Base-by-base conservation (phyloP, 2,113 vertebrate species). In the Festucalex cinctus region DNA sequence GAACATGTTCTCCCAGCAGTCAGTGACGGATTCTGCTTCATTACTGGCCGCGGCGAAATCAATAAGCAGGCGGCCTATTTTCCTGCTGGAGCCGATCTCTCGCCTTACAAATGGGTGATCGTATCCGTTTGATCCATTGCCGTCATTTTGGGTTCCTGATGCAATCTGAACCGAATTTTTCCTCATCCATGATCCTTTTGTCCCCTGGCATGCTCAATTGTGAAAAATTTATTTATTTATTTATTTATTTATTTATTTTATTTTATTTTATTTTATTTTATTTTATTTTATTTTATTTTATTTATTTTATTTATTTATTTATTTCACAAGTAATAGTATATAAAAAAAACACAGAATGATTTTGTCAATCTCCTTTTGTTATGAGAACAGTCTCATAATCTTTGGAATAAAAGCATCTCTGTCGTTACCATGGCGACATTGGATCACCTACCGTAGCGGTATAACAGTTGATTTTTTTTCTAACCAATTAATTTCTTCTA, bases 21-120 rank as follows among this genome's bases (percentile, higher is more conserved):
- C 80, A 66, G 69, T 85, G 82, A 88, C 88, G 81, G 82, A 89
- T 83, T 82, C 62, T 28, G 70, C 63, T 9, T 79, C 81, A 78
- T 86, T 83, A 87, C 59, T 73, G 64, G 59, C 54, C 2, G 35
- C 77, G 44, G 74, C 60, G 58, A 68, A 81, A 89, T 89, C 84
- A 82, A 83, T 87, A 70, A 68, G 61, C 68, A 80, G 62, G 76
- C 62, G 54, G 79, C 70, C 71, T 28, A 37, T 77, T 85, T 87
- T 74, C 56, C 49, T 49, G 57, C 63, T 44, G 65, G 43, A 79
- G 64, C 65, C 81, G 65, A 74, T 85, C 68, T 73, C 68, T 65
- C 12, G 32, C 68, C 64, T 70, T 80, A 66, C 71, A 81, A 77
- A 84, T 77, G 76, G 71, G 64, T 79, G 84, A 88, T 85, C 76